Conservation (phyloP, 1,140 invertebrate species). For the Chrysopa pallens region DNA sequence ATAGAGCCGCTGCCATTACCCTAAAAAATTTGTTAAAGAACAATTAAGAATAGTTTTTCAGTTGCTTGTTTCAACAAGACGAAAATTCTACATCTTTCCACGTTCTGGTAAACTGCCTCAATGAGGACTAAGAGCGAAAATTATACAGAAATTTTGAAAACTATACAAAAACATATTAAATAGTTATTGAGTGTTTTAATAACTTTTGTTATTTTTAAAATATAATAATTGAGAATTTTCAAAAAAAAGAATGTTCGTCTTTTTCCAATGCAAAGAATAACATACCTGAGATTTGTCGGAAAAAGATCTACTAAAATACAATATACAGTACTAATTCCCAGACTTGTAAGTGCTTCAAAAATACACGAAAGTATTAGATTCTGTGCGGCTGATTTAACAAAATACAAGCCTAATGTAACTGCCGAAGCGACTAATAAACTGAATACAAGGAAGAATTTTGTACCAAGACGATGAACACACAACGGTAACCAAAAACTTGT, state of each 20-base stretch:
- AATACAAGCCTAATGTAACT: conserved; percentile 61
- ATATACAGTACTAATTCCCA: conserved; percentile 55
- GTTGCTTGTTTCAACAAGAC: background rate
- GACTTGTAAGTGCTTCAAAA: conserved; percentile 54
- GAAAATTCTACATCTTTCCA: too few species aligned
- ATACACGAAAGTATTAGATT: conserved; percentile 55
- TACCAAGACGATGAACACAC: conserved; percentile 49
- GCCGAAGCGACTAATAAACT: conserved; percentile 48
- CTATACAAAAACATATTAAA: too few species aligned
- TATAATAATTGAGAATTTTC: too few species aligned
- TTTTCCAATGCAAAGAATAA: too few species aligned
- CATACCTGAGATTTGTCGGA: conserved; percentile 57
- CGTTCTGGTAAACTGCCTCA: too few species aligned
- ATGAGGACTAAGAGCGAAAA: too few species aligned
- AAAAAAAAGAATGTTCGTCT: too few species aligned
- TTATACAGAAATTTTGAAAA: too few species aligned
- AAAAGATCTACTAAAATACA: conserved; percentile 59
- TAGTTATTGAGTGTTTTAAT: too few species aligned
- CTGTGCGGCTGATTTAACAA: conserved; percentile 44
- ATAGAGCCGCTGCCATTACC: conserved; percentile 57
- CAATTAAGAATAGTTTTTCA: background rate
- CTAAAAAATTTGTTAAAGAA: conserved; percentile 22
- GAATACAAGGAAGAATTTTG: conserved; percentile 56
- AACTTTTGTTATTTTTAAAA: too few species aligned
- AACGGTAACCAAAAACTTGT: conserved; percentile 51